Evolutionary conservation across 2,888 invertebrate genomes (phyloP).

Genomic region (Epiperipatus broadwayi): DNA sequence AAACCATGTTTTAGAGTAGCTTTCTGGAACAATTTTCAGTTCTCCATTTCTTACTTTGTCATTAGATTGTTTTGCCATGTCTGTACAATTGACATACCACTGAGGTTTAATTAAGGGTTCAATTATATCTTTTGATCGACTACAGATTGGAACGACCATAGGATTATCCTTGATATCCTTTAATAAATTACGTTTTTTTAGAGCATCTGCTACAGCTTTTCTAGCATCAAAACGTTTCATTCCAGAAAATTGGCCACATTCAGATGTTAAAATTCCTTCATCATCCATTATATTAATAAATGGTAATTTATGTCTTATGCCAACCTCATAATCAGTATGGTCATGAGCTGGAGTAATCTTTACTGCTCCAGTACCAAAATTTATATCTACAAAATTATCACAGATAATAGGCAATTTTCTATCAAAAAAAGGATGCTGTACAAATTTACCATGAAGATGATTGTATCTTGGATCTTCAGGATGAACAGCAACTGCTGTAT

Average conservation of each 20-base stretch:
- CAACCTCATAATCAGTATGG: slow-evolving; percentile 86
- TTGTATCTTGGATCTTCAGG: slow-evolving; percentile 72
- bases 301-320: slow-evolving; percentile 63
- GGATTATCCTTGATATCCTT: slow-evolving; percentile 65
- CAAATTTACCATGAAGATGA: slow-evolving; percentile 55
- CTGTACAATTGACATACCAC: slow-evolving; percentile 80
- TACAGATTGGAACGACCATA: slow-evolving; percentile 82
- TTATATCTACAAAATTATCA: slow-evolving; percentile 82
- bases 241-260: slow-evolving; percentile 58
- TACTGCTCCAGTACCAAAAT: slow-evolving; percentile 93
- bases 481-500: slow-evolving; percentile 94
- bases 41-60: slow-evolving; percentile 52
- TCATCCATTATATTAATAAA: slow-evolving; percentile 78
- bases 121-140: slow-evolving; percentile 88
- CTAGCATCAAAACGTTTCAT: slow-evolving; percentile 80
- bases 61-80: slow-evolving; percentile 71
- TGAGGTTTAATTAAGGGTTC: slow-evolving; percentile 90
- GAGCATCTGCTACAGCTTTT: slow-evolving; percentile 50
- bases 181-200: slow-evolving; percentile 52
- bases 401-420: slow-evolving; percentile 66
- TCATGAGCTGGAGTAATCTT: slow-evolving; percentile 98
- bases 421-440: slow-evolving; percentile 64
- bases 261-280: slow-evolving; percentile 59
- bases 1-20: slow-evolving; percentile 79
- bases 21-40: slow-evolving; percentile 70